These are phyloP conservation scores for Lepidurus arcticus DNA, from an alignment of 1,140 invertebrate species.

Conservation along the genomic window DNA sequence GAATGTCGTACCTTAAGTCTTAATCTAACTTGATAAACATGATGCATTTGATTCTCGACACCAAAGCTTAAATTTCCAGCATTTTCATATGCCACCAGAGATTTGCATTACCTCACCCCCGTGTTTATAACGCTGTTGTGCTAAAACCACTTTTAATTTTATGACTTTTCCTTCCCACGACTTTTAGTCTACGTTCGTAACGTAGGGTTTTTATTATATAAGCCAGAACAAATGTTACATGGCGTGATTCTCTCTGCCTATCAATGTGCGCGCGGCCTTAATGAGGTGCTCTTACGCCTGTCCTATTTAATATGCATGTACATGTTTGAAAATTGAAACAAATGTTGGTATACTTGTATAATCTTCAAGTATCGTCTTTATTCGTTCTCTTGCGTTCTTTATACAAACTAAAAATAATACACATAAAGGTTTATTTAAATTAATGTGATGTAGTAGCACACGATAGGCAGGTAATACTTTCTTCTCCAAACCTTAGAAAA, in stretches of 20 bases:
- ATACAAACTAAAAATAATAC: slow-evolving; percentile 27
- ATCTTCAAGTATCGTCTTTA: slow-evolving; percentile 19
- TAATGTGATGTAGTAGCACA: slow-evolving; percentile 17
- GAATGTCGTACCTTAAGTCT: slow-evolving; percentile 15
- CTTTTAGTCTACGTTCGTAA: slow-evolving; percentile 11
- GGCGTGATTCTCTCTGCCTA: slow-evolving; percentile 10
- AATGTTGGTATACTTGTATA: neutral
- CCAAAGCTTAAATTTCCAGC: neutral
- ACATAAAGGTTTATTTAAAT: neutral
- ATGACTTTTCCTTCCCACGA: neutral
- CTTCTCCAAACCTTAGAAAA: slow-evolving; percentile 23
- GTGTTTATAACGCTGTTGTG: neutral
- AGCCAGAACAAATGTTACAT: slow-evolving; percentile 8
- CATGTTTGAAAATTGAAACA: neutral
- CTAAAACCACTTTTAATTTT: neutral
- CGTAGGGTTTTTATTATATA: neutral
- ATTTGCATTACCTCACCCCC: slow-evolving; percentile 18
- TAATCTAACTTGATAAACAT: slow-evolving; percentile 6
- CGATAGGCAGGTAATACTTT: slow-evolving; percentile 7
- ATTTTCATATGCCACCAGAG: neutral
- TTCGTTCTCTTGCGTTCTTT: neutral
- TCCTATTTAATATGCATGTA: slow-evolving; percentile 11
- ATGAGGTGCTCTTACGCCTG: slow-evolving; percentile 8
- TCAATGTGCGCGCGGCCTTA: slow-evolving; percentile 6
- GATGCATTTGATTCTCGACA: slow-evolving; percentile 15